Conservation (phyloP, 1,140 invertebrate species). For the Sitobion miscanthi region DNA sequence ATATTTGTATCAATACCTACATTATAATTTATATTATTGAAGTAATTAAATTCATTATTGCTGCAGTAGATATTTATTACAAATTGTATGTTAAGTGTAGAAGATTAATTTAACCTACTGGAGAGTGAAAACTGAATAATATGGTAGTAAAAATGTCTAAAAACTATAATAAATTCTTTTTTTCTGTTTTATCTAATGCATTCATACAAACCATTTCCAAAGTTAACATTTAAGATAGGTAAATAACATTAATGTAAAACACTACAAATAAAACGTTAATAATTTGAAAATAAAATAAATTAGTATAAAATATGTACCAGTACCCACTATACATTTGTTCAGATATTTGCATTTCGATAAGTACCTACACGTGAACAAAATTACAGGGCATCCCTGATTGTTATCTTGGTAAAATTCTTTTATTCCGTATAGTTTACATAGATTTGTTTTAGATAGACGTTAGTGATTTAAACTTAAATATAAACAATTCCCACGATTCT, state of each 20-base stretch:
- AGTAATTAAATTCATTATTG: background rate
- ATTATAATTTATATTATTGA: background rate
- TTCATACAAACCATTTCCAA: background rate
- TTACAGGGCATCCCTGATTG: conserved; percentile 14
- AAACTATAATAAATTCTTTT: background rate
- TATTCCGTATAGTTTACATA: background rate
- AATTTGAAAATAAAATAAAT: background rate
- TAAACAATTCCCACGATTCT: conserved; percentile 41
- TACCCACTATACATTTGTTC: background rate
- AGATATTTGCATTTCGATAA: conserved; percentile 35
- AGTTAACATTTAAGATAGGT: background rate
- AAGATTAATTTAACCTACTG: background rate
- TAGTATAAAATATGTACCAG: background rate
- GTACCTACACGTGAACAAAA: background rate
- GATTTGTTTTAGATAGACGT: background rate
- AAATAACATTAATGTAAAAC: background rate
- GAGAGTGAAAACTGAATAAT: background rate
- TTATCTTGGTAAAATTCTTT: background rate
- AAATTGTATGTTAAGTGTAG: background rate
- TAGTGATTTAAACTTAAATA: background rate
- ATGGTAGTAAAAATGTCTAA: background rate
- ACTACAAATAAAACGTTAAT: background rate
- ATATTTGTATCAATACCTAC: background rate
- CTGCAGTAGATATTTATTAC: background rate
- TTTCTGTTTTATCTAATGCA: background rate